phyloP scores from a whole-genome alignment of 2,113 vertebrate species.

The Bettongia penicillata region DNA sequence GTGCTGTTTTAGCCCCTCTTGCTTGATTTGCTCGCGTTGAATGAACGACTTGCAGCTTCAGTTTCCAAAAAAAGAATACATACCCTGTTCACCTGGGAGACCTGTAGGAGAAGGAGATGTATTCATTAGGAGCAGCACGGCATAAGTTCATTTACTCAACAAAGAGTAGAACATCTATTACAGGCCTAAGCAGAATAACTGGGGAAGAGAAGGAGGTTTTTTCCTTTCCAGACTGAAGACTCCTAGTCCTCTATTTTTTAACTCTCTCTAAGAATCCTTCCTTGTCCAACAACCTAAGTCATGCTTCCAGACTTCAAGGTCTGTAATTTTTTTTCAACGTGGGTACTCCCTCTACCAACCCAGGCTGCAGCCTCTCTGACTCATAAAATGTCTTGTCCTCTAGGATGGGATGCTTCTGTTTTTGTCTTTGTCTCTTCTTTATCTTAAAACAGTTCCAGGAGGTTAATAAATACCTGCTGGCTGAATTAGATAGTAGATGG shows the following conservation, averaged over 20 bases:
- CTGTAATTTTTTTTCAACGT: neutral
- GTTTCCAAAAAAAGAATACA: slow-evolving; percentile 47
- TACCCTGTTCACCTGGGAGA: slow-evolving; percentile 92
- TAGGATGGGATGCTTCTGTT: neutral
- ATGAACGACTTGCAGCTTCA: neutral
- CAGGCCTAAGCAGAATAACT: neutral
- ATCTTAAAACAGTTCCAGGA: neutral
- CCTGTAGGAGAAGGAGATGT: slow-evolving; percentile 82
- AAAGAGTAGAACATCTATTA: neutral
- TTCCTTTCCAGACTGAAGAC: neutral
- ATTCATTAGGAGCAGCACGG: slow-evolving; percentile 22
- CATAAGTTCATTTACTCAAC: neutral
- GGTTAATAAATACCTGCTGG: neutral
- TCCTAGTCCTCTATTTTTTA: neutral
- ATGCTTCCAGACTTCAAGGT: neutral
- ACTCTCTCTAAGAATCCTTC: neutral
- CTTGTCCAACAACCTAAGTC: neutral
- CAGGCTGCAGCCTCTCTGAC: neutral
- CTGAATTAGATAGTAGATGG: neutral
- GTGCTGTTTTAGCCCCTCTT: neutral
- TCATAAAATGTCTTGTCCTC: neutral
- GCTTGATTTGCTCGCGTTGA: neutral
- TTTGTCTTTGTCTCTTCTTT: neutral
- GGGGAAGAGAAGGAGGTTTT: neutral
- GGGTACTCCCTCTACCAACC: neutral